These are phyloP conservation scores for Rhinophrynus dorsalis DNA, from an alignment of 2,797 vertebrate species.

Conservation along the genomic window DNA sequence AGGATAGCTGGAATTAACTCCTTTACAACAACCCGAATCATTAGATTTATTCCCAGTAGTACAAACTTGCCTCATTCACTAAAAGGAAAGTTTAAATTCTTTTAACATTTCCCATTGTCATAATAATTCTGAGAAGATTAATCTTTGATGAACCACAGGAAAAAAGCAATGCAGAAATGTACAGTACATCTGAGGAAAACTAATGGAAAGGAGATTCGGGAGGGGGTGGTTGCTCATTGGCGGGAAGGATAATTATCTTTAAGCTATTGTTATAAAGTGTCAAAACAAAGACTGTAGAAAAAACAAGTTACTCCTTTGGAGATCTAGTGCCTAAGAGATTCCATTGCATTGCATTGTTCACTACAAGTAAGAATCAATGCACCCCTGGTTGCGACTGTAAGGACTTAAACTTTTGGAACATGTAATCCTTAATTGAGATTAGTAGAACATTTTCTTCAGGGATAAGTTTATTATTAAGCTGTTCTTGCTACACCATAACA, in stretches of 20 bases:
- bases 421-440: too few species aligned
- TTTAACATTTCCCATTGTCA: not conserved
- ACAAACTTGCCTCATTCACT: not conserved
- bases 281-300: not conserved
- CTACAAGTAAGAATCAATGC: not conserved
- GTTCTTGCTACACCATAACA: too few species aligned
- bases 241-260: constrained; percentile 8
- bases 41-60: not conserved
- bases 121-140: not conserved
- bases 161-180: not conserved
- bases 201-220: not conserved
- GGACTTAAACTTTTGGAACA: not conserved
- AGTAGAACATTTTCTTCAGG: not conserved
- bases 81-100: not conserved
- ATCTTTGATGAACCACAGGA: not conserved
- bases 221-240: not conserved
- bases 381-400: not conserved
- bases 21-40: too few species aligned
- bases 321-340: not conserved
- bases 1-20: too few species aligned
- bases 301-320: not conserved
- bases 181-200: not conserved
- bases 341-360: constrained; percentile 7
- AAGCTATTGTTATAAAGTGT: not conserved
- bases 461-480: not conserved